Conservation (phyloP, 2,113 vertebrate species). For the Brevimyrus niger region DNA sequence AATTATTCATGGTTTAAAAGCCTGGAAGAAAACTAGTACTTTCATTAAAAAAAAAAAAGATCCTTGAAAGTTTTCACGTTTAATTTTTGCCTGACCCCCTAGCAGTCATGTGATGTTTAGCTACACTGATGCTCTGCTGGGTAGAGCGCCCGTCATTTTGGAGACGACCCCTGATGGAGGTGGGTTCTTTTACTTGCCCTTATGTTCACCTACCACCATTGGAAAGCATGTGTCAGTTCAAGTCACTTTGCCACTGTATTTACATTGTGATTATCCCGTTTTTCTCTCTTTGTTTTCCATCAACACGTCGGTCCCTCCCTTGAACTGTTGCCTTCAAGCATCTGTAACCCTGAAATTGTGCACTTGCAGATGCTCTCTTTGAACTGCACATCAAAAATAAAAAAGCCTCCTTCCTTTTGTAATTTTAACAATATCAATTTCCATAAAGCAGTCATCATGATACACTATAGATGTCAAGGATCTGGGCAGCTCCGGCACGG, state of each 20-base stretch:
- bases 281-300: not conserved
- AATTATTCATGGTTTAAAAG: constrained; percentile 6
- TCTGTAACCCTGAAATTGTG: not conserved
- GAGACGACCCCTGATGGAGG: not conserved
- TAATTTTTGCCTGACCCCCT: not conserved
- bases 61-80: not conserved
- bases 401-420: not conserved
- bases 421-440: not conserved
- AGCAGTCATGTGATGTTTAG: not conserved
- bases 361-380: not conserved
- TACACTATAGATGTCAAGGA: too few relatives aligned
- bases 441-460: too few relatives aligned
- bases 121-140: not conserved
- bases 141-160: not conserved
- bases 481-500: too few relatives aligned
- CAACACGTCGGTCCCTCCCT: not conserved
- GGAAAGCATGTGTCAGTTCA: not conserved
- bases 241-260: not conserved
- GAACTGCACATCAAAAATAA: not conserved
- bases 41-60: not conserved
- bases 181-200: not conserved
- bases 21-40: not conserved
- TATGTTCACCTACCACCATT: not conserved
- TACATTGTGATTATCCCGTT: not conserved
- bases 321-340: not conserved